phyloP scores from a whole-genome alignment of 1,140 invertebrate genomes.

The Drosophila malerkotliana region DNA sequence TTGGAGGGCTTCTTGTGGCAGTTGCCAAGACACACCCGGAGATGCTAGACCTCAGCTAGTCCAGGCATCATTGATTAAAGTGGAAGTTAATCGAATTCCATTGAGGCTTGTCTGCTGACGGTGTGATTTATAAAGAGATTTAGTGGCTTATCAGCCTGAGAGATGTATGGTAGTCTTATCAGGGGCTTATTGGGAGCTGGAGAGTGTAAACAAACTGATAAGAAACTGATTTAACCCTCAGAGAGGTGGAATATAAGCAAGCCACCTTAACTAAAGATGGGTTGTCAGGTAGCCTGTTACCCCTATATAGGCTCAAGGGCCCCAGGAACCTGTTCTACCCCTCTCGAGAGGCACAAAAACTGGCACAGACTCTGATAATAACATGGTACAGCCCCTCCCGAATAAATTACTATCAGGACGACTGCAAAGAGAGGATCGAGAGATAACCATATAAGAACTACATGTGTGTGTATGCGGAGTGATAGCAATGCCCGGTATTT shows the following conservation, averaged over 20 bases:
- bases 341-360: conserved; percentile 29
- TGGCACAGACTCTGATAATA: conserved; percentile 60
- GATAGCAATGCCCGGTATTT: conserved; percentile 62
- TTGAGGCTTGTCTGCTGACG: conserved; percentile 17
- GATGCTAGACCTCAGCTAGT: conserved; percentile 10
- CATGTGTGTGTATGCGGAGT: conserved; percentile 1
- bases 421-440: conserved; percentile 5
- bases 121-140: background rate
- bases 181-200: background rate
- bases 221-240: background rate
- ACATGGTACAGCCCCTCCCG: conserved; percentile 69
- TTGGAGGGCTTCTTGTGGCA: conserved; percentile 14
- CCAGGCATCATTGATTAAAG: conserved; percentile 26
- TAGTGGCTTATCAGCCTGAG: conserved; percentile 12
- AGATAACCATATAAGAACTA: conserved; percentile 37
- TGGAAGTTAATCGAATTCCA: conserved; percentile 4
- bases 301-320: background rate
- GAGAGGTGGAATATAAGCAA: no score
- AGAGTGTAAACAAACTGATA: conserved; percentile 4
- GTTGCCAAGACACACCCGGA: conserved; percentile 26
- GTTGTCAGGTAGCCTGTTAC: background rate
- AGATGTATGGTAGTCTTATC: background rate
- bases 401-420: conserved; percentile 77
- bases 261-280: background rate
- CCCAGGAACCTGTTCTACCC: background rate